Evolutionary conservation across 2,888 invertebrate species (phyloP).

Genomic region (Harpalus rufipes): DNA sequence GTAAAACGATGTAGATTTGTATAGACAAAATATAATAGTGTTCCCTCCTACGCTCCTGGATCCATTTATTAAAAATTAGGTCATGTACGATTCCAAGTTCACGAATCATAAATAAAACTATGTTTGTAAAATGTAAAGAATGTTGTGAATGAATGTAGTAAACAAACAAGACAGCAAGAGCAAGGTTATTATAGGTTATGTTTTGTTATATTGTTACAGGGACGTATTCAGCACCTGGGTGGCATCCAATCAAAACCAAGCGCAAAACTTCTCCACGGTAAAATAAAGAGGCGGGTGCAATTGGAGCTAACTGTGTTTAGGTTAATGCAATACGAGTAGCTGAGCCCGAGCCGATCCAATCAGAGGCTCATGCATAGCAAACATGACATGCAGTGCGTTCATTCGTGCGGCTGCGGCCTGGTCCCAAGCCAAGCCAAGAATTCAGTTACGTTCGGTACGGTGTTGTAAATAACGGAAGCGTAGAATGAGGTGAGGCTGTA

Average conservation of each 20-base stretch:
- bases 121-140: not conserved
- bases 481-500: slow-evolving; percentile 53
- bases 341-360: not conserved
- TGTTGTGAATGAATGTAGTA: slow-evolving; percentile 10
- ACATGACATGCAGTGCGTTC: slow-evolving; percentile 42
- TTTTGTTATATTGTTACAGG: slow-evolving; percentile 79
- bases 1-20: too few species aligned
- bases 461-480: slow-evolving; percentile 64
- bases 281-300: slow-evolving; percentile 79
- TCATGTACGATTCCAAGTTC: too few species aligned
- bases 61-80: too few species aligned
- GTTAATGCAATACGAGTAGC: slow-evolving; percentile 36
- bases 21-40: too few species aligned
- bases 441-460: slow-evolving; percentile 46
- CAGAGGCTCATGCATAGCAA: slow-evolving; percentile 18
- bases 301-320: slow-evolving; percentile 35
- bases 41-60: too few species aligned
- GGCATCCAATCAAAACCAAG: slow-evolving; percentile 88
- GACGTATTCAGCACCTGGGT: slow-evolving; percentile 96
- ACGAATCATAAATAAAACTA: too few species aligned
- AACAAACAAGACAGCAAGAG: not conserved
- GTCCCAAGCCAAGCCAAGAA: slow-evolving; percentile 1
- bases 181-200: slow-evolving; percentile 14
- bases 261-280: slow-evolving; percentile 89
- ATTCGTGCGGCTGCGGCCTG: slow-evolving; percentile 8